Evolutionary conservation across 2,113 vertebrate genomes (phyloP).

Genomic region (Arvicanthis niloticus): DNA sequence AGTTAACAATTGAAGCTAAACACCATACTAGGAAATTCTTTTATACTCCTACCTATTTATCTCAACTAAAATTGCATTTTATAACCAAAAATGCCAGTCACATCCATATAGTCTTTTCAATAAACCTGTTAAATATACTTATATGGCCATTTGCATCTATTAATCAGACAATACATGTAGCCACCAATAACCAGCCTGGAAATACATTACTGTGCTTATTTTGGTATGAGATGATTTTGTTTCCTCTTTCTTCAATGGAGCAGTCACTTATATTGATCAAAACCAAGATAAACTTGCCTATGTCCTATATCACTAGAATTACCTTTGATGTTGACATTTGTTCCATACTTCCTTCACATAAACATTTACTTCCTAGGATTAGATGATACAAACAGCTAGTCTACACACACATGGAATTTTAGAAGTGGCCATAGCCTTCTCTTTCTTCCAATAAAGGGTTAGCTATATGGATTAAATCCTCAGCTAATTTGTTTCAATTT

Average conservation of each 20-base stretch:
- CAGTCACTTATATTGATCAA: constrained; percentile 5
- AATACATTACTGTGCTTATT: not conserved
- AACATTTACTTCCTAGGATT: constrained; percentile 42
- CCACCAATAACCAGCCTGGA: not conserved
- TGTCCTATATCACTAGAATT: not conserved
- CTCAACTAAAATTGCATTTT: constrained; percentile 5
- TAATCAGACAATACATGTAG: not conserved
- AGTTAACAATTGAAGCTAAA: not conserved
- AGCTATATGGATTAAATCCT: not conserved
- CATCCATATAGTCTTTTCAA: not conserved
- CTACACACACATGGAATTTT: constrained; percentile 32
- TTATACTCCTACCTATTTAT: not conserved
- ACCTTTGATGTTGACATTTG: not conserved
- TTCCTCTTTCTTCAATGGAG: constrained; percentile 14
- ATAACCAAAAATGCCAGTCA: not conserved
- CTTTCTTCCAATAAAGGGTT: not conserved
- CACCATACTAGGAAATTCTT: not conserved
- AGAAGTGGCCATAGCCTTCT: not conserved
- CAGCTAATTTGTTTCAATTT: constrained; percentile 40
- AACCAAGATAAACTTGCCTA: not conserved
- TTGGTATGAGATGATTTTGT: not conserved
- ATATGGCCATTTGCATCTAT: not conserved
- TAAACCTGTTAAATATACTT: not conserved
- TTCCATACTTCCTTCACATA: not conserved
- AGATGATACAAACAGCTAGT: not conserved